Conservation (phyloP, 2,797 vertebrate species). For the Otolemur crassicaudatus region DNA sequence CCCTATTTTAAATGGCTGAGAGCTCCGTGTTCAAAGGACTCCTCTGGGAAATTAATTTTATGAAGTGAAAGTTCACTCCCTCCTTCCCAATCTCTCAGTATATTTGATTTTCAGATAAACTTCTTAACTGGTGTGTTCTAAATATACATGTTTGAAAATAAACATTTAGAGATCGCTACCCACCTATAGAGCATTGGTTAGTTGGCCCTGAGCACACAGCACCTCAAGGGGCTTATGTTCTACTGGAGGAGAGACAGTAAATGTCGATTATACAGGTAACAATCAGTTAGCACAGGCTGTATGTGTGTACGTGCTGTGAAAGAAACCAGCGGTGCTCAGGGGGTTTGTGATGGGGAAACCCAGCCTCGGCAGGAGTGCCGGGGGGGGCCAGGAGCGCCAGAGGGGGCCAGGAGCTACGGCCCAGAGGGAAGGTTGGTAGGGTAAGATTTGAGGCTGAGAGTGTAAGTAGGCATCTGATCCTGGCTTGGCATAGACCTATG, state of each 20-base stretch:
- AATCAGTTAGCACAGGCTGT: not conserved
- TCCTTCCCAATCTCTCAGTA: constrained; percentile 46
- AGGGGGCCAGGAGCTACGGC: not conserved
- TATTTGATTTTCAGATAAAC: constrained; percentile 64
- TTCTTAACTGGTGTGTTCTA: constrained; percentile 52
- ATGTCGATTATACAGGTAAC: not conserved
- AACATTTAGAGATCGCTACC: constrained; percentile 37
- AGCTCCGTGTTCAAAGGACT: constrained; percentile 39
- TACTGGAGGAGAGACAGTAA: not conserved
- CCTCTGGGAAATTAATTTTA: constrained; percentile 61
- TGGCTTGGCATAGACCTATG: not conserved
- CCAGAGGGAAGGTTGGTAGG: not conserved
- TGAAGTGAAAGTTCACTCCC: constrained; percentile 58
- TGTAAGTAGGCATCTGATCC: not conserved
- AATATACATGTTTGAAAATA: constrained; percentile 56
- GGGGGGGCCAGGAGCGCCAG: not conserved
- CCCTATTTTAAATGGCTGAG: constrained; percentile 52
- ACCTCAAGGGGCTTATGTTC: not conserved
- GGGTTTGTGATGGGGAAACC: not conserved
- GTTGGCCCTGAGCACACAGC: not conserved
- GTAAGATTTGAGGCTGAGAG: not conserved
- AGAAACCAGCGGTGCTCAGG: not conserved
- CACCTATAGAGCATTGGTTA: not conserved
- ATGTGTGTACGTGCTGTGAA: not conserved
- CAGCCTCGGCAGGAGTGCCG: not conserved